Evolutionary conservation across 2,888 invertebrate species (phyloP).

Genomic region (Melinaea menophilus): DNA sequence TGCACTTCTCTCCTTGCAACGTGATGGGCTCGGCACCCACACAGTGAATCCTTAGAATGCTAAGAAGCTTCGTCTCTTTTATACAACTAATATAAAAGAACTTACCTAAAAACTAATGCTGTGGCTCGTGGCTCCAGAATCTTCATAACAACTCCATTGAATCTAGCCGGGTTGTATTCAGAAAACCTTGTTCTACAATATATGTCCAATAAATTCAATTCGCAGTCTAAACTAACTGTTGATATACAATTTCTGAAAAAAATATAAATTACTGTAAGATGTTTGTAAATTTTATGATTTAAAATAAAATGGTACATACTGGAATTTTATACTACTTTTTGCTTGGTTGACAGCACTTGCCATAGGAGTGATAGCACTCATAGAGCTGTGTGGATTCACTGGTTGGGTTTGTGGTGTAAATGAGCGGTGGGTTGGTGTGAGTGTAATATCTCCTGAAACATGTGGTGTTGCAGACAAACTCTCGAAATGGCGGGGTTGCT

Average conservation of each 20-base stretch:
- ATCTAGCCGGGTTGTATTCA: conserved; percentile 89
- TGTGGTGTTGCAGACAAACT: conserved; percentile 27
- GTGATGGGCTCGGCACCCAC: too few species aligned
- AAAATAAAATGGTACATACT: conserved; percentile 60
- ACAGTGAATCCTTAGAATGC: too few species aligned
- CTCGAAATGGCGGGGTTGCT: conserved; percentile 10
- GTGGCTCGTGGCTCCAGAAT: conserved; percentile 87
- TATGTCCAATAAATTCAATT: conserved; percentile 84
- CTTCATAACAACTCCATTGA: conserved; percentile 90
- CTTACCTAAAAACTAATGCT: conserved; percentile 80
- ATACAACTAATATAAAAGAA: conserved; percentile 2
- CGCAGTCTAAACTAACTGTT: conserved; percentile 85
- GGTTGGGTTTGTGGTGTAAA: conserved; percentile 59
- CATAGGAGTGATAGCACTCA: conserved; percentile 73
- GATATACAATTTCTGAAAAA: conserved; percentile 87
- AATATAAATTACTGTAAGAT: conserved; percentile 11
- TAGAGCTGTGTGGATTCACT: conserved; percentile 75
- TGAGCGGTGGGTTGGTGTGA: conserved; percentile 63
- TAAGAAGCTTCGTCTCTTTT: neutral
- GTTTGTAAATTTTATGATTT: neutral
- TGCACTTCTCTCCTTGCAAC: too few species aligned
- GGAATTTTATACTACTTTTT: conserved; percentile 79
- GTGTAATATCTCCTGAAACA: conserved; percentile 54
- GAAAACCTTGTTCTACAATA: conserved; percentile 89
- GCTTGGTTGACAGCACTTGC: conserved; percentile 77